Base-by-base conservation (phyloP, 2,888 invertebrate genomes). In the Thymelicus lineola region DNA sequence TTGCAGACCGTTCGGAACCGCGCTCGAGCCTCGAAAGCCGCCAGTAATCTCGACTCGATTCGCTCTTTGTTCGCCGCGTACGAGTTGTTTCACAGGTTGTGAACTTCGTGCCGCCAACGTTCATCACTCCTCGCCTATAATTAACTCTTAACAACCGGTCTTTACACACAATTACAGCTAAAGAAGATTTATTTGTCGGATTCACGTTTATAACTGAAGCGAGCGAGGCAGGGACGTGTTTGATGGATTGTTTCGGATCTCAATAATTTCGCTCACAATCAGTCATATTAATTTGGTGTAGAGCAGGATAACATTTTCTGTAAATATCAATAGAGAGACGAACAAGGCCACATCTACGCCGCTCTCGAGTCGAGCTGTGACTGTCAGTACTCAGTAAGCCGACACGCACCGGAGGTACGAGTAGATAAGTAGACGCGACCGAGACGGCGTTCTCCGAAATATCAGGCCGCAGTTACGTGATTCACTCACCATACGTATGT, bases 21-120 rank as follows among this genome's bases (percentile, higher is more conserved):
- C 82, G 80, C 83, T 87, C 83, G 82, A 87, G 85, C 80, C 83
- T 87, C 83, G 82, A 87, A 85, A 84, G 82, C 85, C 79, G 82
- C 76, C 83, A 82, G 83, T 75, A 84, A 87, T 87, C 83, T 82
- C 82, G 79, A 80, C 79, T 79, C 75, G 77, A 55, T 35, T 55
- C 75, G 77, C 75, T 78, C 84, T 84, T 86, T 86, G 84, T 86
- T 80, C 76, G 75, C 73, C 72, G 73, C 76, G 74, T 74, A 76
- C 76, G 80, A 82, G 79, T 82, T 82, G 81, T 83, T 87, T 82
- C 80, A 80, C 79, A 81, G 81, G 79, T 86, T 81, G 79, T 80
- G 81, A 86, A 84, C 80, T 83, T 82, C 79, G 81, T 74, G 77
- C 73, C 77, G 75, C 72, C 77, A 77, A 77, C 77, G 76, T 78